Conservation (phyloP, 2,888 invertebrate genomes). For the Aporophyla lueneburgensis region DNA sequence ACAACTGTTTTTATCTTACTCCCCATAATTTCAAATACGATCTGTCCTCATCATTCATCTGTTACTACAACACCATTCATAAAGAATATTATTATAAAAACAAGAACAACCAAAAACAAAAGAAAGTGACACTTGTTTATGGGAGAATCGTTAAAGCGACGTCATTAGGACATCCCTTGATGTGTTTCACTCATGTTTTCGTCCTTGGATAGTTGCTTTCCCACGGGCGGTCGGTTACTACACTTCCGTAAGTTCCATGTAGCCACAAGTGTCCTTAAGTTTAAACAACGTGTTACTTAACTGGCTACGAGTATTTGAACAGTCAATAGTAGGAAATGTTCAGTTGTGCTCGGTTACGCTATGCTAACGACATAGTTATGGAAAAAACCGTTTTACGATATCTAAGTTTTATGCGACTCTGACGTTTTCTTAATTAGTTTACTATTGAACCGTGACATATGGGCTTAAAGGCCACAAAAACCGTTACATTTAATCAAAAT, state of each 20-base stretch:
- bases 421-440: conserved; percentile 48
- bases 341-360: conserved; percentile 27
- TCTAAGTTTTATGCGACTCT: conserved; percentile 21
- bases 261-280: conserved; percentile 72
- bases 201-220: conserved; percentile 76
- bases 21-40: not conserved
- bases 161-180: conserved; percentile 69
- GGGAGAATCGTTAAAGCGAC: conserved; percentile 64
- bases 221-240: conserved; percentile 78
- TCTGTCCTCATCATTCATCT: conserved; percentile 42
- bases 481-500: conserved; percentile 70
- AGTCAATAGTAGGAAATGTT: conserved; percentile 52
- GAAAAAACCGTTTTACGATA: conserved; percentile 34
- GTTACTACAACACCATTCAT: conserved; percentile 46
- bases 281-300: conserved; percentile 65
- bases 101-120: conserved; percentile 64
- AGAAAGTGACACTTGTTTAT: conserved; percentile 68
- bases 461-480: conserved; percentile 52
- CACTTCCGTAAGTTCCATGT: conserved; percentile 78
- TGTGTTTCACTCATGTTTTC: conserved; percentile 65
- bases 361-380: conserved; percentile 20
- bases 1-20: not conserved
- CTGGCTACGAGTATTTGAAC: conserved; percentile 53
- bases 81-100: conserved; percentile 12
- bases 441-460: conserved; percentile 60